Evolutionary conservation across 2,797 vertebrate species (phyloP).

Genomic region (Coluber constrictor): DNA sequence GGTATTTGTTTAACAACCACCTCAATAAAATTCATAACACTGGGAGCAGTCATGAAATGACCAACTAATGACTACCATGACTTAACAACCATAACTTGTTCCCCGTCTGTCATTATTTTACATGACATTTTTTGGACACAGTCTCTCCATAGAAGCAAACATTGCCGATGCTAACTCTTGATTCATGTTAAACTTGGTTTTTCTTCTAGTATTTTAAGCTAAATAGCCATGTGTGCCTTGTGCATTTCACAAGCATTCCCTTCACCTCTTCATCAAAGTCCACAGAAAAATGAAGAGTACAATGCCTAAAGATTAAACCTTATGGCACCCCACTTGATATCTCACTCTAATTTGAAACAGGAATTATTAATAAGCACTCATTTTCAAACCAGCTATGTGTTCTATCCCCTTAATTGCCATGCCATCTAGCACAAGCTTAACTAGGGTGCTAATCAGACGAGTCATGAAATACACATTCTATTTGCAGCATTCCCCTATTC

Average conservation of each 20-base stretch:
- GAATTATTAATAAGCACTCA: not conserved
- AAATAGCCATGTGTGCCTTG: not conserved
- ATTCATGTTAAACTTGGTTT: not conserved
- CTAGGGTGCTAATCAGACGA: not conserved
- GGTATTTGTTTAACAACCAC: not conserved
- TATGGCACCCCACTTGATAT: not conserved
- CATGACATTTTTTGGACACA: not conserved
- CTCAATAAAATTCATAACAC: not conserved
- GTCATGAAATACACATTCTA: not conserved
- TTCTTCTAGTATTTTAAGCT: not conserved
- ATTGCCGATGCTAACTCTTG: not conserved
- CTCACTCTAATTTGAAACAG: not conserved
- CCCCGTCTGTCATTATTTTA: not conserved
- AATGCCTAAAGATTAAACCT: not conserved
- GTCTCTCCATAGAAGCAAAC: not conserved
- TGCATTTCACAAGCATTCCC: not conserved
- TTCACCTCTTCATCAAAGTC: not conserved
- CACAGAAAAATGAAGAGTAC: not conserved
- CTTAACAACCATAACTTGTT: not conserved
- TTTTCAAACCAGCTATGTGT: not conserved
- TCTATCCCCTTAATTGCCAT: not conserved
- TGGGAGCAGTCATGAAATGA: not conserved
- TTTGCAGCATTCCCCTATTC: not conserved
- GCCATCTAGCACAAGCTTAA: not conserved
- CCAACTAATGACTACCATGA: not conserved